Base-by-base conservation (phyloP, 2,797 vertebrate genomes). In the Scomberomorus guttatus region DNA sequence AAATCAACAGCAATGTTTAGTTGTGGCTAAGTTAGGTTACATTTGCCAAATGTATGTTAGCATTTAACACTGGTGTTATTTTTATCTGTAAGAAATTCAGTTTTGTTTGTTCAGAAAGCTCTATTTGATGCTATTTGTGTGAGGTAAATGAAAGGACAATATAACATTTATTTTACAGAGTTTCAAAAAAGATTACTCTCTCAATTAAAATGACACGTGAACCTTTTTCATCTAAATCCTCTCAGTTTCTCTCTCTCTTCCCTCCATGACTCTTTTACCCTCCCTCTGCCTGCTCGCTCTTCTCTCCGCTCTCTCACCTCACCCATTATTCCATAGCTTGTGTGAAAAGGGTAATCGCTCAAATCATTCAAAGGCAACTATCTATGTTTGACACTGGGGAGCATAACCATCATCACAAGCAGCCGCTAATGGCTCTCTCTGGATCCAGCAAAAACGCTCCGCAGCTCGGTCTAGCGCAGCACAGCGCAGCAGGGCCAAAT, bases 341-440 rank as follows among this genome's bases (percentile, higher is more conserved):
- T 87, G 88, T 92, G 90, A 92, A 93, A 92, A 92, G 90, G 90
- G 82, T 91, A 92, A 92, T 92, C 87, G 84, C 89, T 93, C 88
- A 90, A 90, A 93, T 93, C 92, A 93, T 93, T 94, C 92, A 93
- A 94, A 94, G 87, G 91, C 89, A 93, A 93, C 91, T 93, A 90
- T 94, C 92, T 94, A 90, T 91, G 89, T 91, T 90, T 93, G 92
- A 93, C 93, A 92, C 90, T 82, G 75, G 88, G 93, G 93, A 94
- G 91, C 86, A 84, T 80, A 91, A 84, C 92, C 91, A 90, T 95
- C 93, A 95, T 94, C 93, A 93, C 92, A 92, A 94, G 92, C 93
- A 92, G 90, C 87, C 91, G 82, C 89, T 94, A 95, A 95, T 95
- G 89, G 91, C 92, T 92, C 93, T 95, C 94, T 90, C 84, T 87